A percentile compares a stretch with the other conserved stretches of the same genome.
Conservation (phyloP, 2,888 invertebrate species). For the Rosalia funebris region DNA sequence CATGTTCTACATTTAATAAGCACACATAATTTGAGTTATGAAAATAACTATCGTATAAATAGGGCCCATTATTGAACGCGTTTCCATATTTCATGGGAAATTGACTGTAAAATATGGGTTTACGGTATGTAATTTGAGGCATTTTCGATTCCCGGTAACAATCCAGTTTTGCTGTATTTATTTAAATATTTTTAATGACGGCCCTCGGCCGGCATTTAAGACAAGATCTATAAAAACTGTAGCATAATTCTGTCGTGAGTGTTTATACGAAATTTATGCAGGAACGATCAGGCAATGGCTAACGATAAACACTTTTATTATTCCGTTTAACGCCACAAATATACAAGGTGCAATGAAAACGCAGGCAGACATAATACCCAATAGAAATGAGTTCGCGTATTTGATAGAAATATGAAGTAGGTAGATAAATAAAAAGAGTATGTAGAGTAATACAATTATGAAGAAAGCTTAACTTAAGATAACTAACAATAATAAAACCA, state of each 20-base stretch:
- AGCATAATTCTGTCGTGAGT: constrained; percentile 3
- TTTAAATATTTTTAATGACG: constrained; percentile 15
- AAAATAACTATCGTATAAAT: constrained; percentile 31
- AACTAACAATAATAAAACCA: too few species aligned
- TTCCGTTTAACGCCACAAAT: too few species aligned
- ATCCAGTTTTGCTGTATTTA: constrained; percentile 8
- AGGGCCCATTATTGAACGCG: constrained; percentile 22
- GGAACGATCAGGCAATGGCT: not conserved
- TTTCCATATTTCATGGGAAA: constrained; percentile 25
- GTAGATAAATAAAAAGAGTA: too few species aligned
- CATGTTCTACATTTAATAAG: constrained; percentile 30
- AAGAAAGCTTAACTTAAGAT: too few species aligned
- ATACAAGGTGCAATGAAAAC: too few species aligned
- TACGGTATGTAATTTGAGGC: constrained; percentile 15
- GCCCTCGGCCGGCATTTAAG: not conserved
- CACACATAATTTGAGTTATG: constrained; percentile 30
- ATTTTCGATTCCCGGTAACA: constrained; percentile 11
- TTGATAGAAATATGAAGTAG: too few species aligned
- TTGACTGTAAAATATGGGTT: constrained; percentile 19
- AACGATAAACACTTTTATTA: too few species aligned
- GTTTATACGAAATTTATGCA: not conserved
- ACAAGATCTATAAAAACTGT: constrained; percentile 3
- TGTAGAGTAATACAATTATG: too few species aligned
- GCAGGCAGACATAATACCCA: too few species aligned
- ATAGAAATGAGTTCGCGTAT: too few species aligned